phyloP scores from a whole-genome alignment of 1,140 invertebrate species.

The Drosophila tropicalis region DNA sequence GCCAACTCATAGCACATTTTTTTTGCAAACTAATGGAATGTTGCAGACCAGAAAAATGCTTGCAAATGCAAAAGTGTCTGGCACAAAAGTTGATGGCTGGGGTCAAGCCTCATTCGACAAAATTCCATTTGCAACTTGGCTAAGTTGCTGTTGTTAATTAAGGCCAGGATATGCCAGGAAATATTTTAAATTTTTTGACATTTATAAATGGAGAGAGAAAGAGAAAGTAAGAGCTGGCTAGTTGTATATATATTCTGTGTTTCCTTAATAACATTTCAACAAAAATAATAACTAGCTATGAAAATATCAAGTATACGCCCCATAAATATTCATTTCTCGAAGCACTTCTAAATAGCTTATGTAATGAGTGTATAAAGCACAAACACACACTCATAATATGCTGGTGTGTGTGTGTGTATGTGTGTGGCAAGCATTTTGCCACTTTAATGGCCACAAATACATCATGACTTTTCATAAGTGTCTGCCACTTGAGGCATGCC shows the following conservation, averaged over 20 bases:
- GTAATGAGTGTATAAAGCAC: conserved; percentile 16
- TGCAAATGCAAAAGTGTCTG: conserved; percentile 1
- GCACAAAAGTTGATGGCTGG: conserved; percentile 53
- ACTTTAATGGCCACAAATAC: conserved; percentile 78
- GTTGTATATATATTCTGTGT: conserved; percentile 26
- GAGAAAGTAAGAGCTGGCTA: too few relatives aligned
- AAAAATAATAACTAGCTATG: conserved; percentile 52
- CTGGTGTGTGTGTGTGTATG: conserved; percentile 24
- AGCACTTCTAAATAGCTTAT: conserved; percentile 50
- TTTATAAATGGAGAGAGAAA: conserved; percentile 53
- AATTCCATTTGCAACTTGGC: background rate
- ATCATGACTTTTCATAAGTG: conserved; percentile 79
- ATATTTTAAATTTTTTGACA: conserved; percentile 48
- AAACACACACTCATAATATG: background rate
- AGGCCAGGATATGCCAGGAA: conserved; percentile 34
- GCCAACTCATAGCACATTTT: conserved; percentile 29
- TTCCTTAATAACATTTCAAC: background rate
- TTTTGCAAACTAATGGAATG: conserved; percentile 65
- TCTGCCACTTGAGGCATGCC: conserved; percentile 60
- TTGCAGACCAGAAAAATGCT: conserved; percentile 75
- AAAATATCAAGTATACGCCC: conserved; percentile 76
- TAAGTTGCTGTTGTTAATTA: conserved; percentile 53
- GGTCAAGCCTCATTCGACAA: conserved; percentile 38
- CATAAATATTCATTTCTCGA: conserved; percentile 74
- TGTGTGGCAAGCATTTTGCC: conserved; percentile 61